Conservation (phyloP, 2,113 vertebrate species). For the Cyprinodon tularosa region DNA sequence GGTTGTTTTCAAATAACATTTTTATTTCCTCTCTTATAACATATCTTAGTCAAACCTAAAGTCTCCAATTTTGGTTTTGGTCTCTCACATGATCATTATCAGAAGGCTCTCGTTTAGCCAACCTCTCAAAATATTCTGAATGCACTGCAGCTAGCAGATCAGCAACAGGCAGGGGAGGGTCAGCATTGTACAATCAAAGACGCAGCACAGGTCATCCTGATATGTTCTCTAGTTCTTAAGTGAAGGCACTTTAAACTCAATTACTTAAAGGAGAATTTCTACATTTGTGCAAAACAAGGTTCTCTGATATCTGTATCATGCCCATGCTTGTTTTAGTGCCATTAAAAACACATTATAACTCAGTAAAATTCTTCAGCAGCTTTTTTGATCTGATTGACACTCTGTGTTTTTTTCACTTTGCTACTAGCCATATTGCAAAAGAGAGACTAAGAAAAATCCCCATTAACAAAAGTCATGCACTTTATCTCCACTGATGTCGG, state of each 20-base stretch:
- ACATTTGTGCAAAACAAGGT: background rate
- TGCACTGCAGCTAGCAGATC: background rate
- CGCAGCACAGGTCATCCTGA: background rate
- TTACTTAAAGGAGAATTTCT: background rate
- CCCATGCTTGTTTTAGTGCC: background rate
- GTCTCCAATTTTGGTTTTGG: background rate
- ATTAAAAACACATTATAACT: background rate
- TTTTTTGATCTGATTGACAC: background rate
- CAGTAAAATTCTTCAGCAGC: background rate
- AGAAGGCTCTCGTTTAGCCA: background rate
- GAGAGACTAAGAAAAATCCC: background rate
- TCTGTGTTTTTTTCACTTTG: background rate
- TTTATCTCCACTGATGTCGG: background rate
- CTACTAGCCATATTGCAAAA: background rate
- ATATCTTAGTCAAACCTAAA: background rate
- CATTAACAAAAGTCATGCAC: background rate
- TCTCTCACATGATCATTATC: background rate
- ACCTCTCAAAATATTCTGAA: background rate
- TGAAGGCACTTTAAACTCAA: background rate
- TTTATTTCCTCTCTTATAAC: background rate
- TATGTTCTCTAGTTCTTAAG: background rate
- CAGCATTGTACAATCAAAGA: background rate
- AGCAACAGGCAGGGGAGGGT: background rate
- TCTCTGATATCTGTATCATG: background rate
- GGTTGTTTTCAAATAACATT: background rate